Base-by-base conservation (phyloP, 2,113 vertebrate genomes). In the Paradisaea rubra region DNA sequence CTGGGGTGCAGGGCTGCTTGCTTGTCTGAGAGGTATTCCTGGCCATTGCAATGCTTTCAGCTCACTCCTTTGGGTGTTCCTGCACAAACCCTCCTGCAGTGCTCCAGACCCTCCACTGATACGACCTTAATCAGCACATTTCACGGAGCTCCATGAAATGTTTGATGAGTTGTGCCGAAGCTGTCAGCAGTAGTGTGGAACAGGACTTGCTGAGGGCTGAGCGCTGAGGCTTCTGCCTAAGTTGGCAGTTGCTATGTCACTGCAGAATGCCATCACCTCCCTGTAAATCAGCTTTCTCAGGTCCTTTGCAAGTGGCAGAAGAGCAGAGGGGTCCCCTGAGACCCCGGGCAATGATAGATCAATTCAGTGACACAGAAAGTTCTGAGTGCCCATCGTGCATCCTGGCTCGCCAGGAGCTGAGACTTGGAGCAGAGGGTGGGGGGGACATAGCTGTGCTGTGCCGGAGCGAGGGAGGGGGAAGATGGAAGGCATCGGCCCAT, bases 331-430 rank as follows among this genome's bases (percentile, higher is more conserved):
- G 41, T 39, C 21, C 31, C 37, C 45, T 0, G 16, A 84, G 54
- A 61, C 41, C 10, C 7, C 42, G 45, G 49, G 53, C 35, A 13
- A 9, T 13, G 80, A 56, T 0, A 3, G 53, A 92, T 49, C 31
- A 35, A 45, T 35, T 64, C 60, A 22, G 16, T 52, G n/a, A 39
- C 1, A 3, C 0, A 7, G 73, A 50, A 41, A 41, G 11, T 11
- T 57, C 54, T 0, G 1, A 53, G 28, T 1, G 4, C 21, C 17
- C 5, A 0, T n/a, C 4, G 33, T 41, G 49, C 21, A 30, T 23
- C 28, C 56, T 39, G 47, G 7, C 35, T 84, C 28, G 9, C 5
- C 24, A 15, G 22, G 37, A 41, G 13, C 28, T 7, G 45, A 49
- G 47, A n/a, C 3, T 19, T 35, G 45, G 53, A 64, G 49, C 2